These are phyloP conservation scores for Poecile montanus DNA, from an alignment of 2,797 vertebrate species.

Conservation along the genomic window DNA sequence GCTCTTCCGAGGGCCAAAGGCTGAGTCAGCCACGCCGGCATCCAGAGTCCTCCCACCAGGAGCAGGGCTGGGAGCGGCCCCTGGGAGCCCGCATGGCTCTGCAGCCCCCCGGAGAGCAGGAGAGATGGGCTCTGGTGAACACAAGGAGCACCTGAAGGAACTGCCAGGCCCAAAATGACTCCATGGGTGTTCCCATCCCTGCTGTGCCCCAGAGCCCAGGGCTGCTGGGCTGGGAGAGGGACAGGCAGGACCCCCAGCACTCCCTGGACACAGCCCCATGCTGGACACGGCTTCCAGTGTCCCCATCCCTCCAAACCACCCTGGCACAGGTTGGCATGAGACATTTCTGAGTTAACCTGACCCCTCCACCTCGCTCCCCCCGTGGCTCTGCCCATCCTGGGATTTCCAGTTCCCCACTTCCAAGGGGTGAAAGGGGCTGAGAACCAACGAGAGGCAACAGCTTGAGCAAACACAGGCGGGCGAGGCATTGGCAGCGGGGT, in stretches of 20 bases:
- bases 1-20: slow-evolving; percentile 51
- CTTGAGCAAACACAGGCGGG: background rate
- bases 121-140: fast-evolving
- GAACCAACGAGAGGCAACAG: background rate
- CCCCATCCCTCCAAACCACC: background rate
- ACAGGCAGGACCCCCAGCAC: background rate
- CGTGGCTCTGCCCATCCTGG: fast-evolving
- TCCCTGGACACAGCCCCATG: fast-evolving
- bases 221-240: background rate
- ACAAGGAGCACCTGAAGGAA: background rate
- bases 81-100: background rate
- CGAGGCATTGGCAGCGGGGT: background rate
- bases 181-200: fast-evolving
- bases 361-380: background rate
- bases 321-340: background rate
- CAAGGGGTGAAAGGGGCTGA: background rate
- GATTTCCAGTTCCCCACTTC: background rate
- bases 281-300: fast-evolving
- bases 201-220: background rate
- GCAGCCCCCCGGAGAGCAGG: background rate
- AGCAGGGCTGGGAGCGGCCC: slow-evolving; percentile 2
- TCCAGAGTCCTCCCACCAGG: slow-evolving; percentile 56
- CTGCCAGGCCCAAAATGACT: fast-evolving
- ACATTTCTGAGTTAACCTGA: background rate
- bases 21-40: slow-evolving; percentile 63